phyloP scores from a whole-genome alignment of 2,113 vertebrate species.

The Brienomyrus longianalis region DNA sequence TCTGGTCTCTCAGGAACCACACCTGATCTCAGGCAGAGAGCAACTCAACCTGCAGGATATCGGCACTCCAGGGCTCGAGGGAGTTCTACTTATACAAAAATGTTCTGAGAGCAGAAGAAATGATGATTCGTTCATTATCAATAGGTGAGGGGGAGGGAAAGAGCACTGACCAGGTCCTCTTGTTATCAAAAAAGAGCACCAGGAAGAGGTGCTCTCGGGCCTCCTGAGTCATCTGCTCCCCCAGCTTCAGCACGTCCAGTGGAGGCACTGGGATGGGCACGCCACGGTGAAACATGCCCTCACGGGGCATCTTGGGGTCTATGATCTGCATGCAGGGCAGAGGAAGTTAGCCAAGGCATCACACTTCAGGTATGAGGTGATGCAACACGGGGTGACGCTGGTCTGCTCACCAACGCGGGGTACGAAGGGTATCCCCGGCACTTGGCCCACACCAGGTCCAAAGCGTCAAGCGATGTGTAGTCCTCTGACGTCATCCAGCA shows the following conservation, averaged over 20 bases:
- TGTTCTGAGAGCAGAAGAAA: too few species aligned
- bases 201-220: slow-evolving; percentile 95
- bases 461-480: slow-evolving; percentile 83
- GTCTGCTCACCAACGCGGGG: slow-evolving; percentile 79
- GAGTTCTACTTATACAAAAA: too few species aligned
- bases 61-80: not conserved
- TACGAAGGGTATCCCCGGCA: slow-evolving; percentile 97
- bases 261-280: slow-evolving; percentile 95
- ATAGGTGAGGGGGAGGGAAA: not conserved
- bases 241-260: slow-evolving; percentile 90
- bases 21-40: not conserved
- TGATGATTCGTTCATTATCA: too few species aligned
- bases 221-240: slow-evolving; percentile 98
- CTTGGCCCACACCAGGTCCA: slow-evolving; percentile 98
- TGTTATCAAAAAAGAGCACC: slow-evolving; percentile 98
- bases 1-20: not conserved
- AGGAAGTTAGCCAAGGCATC: not conserved
- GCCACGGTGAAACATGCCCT: slow-evolving; percentile 93
- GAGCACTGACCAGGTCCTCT: slow-evolving; percentile 89
- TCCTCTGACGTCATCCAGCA: slow-evolving; percentile 92
- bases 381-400: not conserved
- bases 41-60: not conserved
- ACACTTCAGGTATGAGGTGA: not conserved
- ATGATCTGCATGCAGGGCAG: slow-evolving; percentile 72
- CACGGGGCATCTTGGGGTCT: slow-evolving; percentile 96